These are phyloP conservation scores for Neotragus pygmaeus DNA, from an alignment of 2,113 vertebrate species.

Conservation along the genomic window DNA sequence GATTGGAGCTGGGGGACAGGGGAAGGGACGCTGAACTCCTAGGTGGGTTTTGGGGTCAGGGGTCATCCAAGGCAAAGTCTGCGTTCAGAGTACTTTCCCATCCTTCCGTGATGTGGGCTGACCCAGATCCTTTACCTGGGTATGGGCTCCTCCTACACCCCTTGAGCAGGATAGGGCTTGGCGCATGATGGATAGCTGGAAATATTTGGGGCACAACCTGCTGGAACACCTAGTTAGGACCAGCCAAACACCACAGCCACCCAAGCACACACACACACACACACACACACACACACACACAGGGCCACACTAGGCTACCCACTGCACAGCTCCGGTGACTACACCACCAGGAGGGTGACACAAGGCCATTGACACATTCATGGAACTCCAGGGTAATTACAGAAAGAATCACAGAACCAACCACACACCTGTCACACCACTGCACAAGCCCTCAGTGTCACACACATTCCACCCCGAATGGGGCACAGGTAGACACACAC, in stretches of 20 bases:
- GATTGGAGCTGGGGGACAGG: neutral
- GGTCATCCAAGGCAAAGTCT: neutral
- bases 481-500: neutral
- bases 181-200: rapidly evolving
- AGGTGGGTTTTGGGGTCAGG: neutral
- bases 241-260: neutral
- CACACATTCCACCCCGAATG: rapidly evolving
- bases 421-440: neutral
- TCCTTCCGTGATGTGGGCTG: neutral
- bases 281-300: neutral
- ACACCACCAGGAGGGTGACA: neutral
- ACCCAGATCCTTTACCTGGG: neutral
- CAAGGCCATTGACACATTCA: neutral
- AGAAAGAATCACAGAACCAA: neutral
- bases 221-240: no score
- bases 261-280: neutral
- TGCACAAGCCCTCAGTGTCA: neutral
- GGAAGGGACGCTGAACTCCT: neutral
- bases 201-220: neutral
- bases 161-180: neutral
- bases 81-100: neutral
- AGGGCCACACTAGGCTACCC: neutral
- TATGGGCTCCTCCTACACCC: neutral
- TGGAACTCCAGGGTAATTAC: neutral
- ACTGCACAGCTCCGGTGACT: neutral